These are phyloP conservation scores for Epinephelus fuscoguttatus DNA, from an alignment of 2,113 vertebrate genomes.

Conservation along the genomic window DNA sequence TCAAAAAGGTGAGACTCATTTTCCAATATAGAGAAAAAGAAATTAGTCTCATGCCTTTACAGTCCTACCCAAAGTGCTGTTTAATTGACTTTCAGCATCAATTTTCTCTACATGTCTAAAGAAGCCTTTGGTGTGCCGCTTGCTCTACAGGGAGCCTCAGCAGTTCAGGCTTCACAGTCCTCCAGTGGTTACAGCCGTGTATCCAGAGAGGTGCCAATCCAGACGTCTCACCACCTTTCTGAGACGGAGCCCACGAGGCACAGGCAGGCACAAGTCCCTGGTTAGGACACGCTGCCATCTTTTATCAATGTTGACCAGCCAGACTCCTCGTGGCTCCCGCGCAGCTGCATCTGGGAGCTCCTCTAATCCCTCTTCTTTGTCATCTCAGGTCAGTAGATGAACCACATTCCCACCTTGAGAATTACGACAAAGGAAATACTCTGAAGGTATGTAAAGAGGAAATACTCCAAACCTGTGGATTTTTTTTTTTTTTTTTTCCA, in stretches of 20 bases:
- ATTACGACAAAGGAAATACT: conserved; percentile 74
- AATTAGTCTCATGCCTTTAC: neutral
- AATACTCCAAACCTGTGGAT: conserved; percentile 16
- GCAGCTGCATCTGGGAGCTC: conserved; percentile 60
- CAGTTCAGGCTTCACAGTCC: conserved; percentile 45
- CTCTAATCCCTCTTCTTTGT: conserved; percentile 78
- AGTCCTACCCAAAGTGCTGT: conserved; percentile 20
- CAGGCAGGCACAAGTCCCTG: conserved; percentile 67
- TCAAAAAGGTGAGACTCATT: conserved; percentile 25
- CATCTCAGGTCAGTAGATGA: conserved; percentile 77
- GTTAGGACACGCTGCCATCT: conserved; percentile 71
- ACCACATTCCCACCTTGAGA: conserved; percentile 72
- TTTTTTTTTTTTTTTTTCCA: conserved; percentile 12
- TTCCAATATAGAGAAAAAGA: neutral
- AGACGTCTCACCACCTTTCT: conserved; percentile 54
- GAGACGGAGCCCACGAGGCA: conserved; percentile 59
- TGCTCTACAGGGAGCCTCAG: conserved; percentile 61
- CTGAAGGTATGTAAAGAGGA: conserved; percentile 73
- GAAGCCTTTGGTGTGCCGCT: conserved; percentile 55
- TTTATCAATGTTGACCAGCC: conserved; percentile 84
- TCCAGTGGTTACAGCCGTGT: conserved; percentile 51
- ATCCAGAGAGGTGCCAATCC: conserved; percentile 74
- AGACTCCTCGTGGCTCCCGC: conserved; percentile 65
- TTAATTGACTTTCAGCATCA: conserved; percentile 68
- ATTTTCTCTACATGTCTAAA: conserved; percentile 54